A percentile compares a stretch with the other conserved stretches of the same genome.
phyloP scores from a whole-genome alignment of 2,113 vertebrate genomes.

The Jacana jacana region DNA sequence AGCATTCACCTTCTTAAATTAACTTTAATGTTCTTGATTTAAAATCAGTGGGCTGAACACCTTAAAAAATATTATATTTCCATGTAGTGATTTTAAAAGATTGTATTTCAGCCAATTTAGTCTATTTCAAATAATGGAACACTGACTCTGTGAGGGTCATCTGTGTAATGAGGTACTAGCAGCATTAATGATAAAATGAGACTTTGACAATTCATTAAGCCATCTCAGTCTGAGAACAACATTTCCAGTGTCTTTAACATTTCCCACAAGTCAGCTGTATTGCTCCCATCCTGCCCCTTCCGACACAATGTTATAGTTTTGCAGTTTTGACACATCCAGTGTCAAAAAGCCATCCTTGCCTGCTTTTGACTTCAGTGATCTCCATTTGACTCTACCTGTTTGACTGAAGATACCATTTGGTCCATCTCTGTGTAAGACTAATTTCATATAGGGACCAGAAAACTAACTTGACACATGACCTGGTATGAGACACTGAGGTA shows the following conservation, averaged over 20 bases:
- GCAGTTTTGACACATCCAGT: neutral
- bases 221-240: neutral
- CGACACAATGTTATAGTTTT: neutral
- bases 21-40: neutral
- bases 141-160: neutral
- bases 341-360: fast-evolving
- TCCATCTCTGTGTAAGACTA: neutral
- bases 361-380: neutral
- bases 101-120: neutral
- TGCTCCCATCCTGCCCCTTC: neutral
- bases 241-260: neutral
- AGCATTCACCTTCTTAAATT: neutral
- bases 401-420: neutral
- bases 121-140: neutral
- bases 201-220: neutral
- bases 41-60: neutral
- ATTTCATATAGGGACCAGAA: neutral
- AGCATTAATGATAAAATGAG: neutral
- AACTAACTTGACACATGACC: neutral
- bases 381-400: neutral
- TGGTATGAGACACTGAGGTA: neutral
- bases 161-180: neutral
- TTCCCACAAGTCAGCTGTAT: neutral
- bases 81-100: neutral
- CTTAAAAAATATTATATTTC: neutral